phyloP scores from a whole-genome alignment of 1,140 invertebrate genomes.

The Dolichoris vasculosae region DNA sequence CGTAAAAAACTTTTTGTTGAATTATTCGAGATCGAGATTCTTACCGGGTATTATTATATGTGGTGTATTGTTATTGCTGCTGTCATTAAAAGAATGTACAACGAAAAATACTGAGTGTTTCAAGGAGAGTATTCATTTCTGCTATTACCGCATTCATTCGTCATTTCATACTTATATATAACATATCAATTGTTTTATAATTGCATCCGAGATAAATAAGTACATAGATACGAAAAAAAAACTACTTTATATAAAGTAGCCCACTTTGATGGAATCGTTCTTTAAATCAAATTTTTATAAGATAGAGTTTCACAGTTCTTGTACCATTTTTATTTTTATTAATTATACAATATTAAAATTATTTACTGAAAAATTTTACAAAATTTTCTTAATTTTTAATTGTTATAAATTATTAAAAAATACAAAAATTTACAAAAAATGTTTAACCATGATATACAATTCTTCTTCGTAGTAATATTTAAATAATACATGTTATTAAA shows the following conservation, averaged over 20 bases:
- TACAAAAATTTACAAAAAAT: too few relatives aligned
- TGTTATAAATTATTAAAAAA: too few relatives aligned
- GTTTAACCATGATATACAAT: too few relatives aligned
- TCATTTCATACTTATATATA: neutral
- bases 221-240: neutral
- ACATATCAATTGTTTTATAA: slow-evolving; percentile 15
- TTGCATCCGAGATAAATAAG: neutral
- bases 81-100: slow-evolving; percentile 28
- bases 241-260: neutral
- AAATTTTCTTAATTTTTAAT: too few relatives aligned
- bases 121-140: slow-evolving; percentile 12
- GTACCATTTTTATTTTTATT: too few relatives aligned
- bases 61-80: neutral
- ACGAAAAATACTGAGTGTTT: slow-evolving; percentile 9
- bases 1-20: neutral
- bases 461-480: too few relatives aligned
- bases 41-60: neutral
- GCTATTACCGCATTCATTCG: slow-evolving; percentile 19
- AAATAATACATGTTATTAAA: too few relatives aligned
- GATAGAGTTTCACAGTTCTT: neutral
- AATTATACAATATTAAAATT: too few relatives aligned
- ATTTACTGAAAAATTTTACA: too few relatives aligned
- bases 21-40: neutral
- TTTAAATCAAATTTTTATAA: too few relatives aligned
- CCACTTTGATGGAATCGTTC: neutral